Conservation (phyloP, 2,113 vertebrate genomes). For the Myxocyprinus asiaticus region DNA sequence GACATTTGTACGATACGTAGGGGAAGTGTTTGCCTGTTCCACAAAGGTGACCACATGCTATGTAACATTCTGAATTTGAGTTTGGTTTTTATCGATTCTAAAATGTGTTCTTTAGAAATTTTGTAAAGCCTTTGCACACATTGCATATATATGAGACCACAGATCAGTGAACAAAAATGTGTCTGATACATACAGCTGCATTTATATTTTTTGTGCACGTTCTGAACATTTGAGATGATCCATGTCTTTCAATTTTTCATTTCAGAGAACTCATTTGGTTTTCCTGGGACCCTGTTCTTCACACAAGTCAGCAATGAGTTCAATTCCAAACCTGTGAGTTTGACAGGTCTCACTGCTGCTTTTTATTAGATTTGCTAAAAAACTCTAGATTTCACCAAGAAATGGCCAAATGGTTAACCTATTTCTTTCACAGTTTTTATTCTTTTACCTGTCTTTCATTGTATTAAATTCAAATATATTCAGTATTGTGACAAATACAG, state of each 20-base stretch:
- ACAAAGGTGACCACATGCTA: conserved; percentile 64
- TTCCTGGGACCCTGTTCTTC: conserved; percentile 70
- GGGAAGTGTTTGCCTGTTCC: conserved; percentile 70
- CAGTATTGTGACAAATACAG: too few species aligned
- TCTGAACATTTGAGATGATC: neutral
- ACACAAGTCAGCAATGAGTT: conserved; percentile 60
- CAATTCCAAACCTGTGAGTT: conserved; percentile 66
- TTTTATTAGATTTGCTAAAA: conserved; percentile 3
- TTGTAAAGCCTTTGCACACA: too few species aligned
- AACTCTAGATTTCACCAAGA: neutral
- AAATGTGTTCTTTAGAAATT: too few species aligned
- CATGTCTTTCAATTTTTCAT: conserved; percentile 32
- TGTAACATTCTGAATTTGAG: neutral
- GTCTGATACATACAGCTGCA: neutral
- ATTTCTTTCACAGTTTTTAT: neutral
- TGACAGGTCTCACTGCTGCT: neutral
- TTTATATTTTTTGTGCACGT: neutral
- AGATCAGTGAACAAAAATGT: too few species aligned
- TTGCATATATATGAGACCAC: too few species aligned
- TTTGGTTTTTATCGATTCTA: too few species aligned
- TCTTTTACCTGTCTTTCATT: neutral
- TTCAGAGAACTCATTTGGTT: conserved; percentile 61
- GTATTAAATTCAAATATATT: too few species aligned
- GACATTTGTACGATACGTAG: conserved; percentile 61
- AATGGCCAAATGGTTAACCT: neutral